Evolutionary conservation across 2,888 invertebrate species (phyloP).

Genomic region (Entomobrya proxima): DNA sequence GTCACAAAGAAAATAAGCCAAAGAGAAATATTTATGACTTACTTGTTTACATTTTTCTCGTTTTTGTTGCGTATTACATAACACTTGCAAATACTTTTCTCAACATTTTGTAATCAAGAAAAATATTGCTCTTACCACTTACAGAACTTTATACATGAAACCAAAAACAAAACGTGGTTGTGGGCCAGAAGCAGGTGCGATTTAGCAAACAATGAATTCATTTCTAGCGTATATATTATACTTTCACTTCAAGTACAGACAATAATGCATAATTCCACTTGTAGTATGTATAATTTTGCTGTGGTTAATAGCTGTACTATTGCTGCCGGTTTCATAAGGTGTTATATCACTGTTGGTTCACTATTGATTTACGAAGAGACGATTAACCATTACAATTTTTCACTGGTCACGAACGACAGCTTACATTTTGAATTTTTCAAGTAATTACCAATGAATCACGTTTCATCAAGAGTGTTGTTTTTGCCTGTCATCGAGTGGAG

Average conservation of each 20-base stretch:
- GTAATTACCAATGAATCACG: no score
- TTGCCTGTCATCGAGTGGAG: no score
- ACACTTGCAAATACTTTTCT: neutral
- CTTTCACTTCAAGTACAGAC: neutral
- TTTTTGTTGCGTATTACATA: neutral
- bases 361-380: no score
- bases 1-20: slow-evolving; percentile 35
- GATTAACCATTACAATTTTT: no score
- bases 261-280: no score
- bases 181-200: neutral
- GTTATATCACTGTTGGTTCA: no score
- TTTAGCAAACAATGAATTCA: neutral
- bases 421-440: no score
- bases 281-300: no score
- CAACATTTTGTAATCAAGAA: neutral
- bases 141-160: neutral
- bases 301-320: no score
- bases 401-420: no score
- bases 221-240: neutral
- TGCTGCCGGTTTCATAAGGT: no score
- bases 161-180: neutral
- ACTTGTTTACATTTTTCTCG: slow-evolving; percentile 31
- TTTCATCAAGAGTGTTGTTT: no score
- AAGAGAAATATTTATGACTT: slow-evolving; percentile 34
- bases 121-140: neutral